phyloP scores from a whole-genome alignment of 2,797 vertebrate species.

The Hoplostethus mediterraneus region DNA sequence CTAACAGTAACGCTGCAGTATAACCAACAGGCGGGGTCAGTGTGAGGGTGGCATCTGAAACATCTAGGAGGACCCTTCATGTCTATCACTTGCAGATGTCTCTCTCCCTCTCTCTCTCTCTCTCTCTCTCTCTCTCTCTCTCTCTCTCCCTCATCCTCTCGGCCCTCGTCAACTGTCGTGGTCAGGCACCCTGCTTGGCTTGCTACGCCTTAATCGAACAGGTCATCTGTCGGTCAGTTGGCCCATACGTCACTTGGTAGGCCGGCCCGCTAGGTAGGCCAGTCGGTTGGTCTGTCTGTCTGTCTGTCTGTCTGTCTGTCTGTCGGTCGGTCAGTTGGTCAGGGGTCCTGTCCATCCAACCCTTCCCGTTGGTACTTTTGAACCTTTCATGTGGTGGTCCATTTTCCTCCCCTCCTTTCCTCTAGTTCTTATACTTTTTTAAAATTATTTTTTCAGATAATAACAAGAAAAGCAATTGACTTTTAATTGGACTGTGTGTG shows the following conservation, averaged over 20 bases:
- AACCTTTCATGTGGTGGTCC: neutral
- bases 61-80: slow-evolving; percentile 80
- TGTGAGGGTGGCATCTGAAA: slow-evolving; percentile 74
- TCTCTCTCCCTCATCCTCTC: slow-evolving; percentile 36
- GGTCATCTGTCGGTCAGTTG: too few relatives aligned
- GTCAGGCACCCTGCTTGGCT: slow-evolving; percentile 50
- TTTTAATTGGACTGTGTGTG: slow-evolving; percentile 39
- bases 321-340: too few relatives aligned
- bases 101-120: slow-evolving; percentile 45
- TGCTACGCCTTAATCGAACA: too few relatives aligned
- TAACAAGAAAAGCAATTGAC: slow-evolving; percentile 42
- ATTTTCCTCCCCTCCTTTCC: slow-evolving; percentile 1
- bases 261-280: too few relatives aligned
- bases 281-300: too few relatives aligned
- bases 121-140: slow-evolving; percentile 33
- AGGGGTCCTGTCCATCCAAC: neutral
- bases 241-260: too few relatives aligned
- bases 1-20: slow-evolving; percentile 63
- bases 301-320: too few relatives aligned
- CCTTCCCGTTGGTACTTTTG: neutral
- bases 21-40: slow-evolving; percentile 53
- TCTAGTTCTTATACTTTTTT: slow-evolving; percentile 26
- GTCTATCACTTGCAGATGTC: slow-evolving; percentile 75
- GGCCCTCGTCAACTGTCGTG: slow-evolving; percentile 26
- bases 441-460: too few relatives aligned